Conservation (phyloP, 2,888 invertebrate genomes). For the Sepiola atlantica region DNA sequence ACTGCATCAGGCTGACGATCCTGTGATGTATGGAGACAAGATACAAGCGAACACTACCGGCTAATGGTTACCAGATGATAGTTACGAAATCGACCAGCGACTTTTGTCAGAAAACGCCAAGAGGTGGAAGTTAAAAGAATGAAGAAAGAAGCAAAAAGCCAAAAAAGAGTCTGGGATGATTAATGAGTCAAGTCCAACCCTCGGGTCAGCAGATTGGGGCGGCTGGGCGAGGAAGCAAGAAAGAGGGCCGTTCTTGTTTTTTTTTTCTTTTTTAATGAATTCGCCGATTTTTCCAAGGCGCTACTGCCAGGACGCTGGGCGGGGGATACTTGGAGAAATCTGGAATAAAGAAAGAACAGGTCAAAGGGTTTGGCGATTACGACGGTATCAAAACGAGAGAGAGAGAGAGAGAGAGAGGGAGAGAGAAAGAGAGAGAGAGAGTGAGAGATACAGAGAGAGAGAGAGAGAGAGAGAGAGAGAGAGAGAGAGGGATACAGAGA, state of each 20-base stretch:
- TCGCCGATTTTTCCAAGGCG: not conserved
- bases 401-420: not conserved
- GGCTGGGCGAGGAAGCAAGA: not conserved
- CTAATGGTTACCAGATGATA: conserved; percentile 32
- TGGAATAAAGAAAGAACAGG: not conserved
- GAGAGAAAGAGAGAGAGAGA: not conserved
- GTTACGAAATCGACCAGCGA: conserved; percentile 1
- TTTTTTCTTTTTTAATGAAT: not conserved
- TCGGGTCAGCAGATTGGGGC: not conserved
- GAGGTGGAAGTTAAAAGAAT: not conserved
- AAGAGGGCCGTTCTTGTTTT: not conserved
- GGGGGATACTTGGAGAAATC: not conserved
- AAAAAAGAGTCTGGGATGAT: not conserved
- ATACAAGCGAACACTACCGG: not conserved
- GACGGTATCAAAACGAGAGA: not conserved
- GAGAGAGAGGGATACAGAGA: too few species aligned
- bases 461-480: not conserved
- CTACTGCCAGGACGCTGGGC: not conserved
- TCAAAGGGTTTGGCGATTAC: not conserved
- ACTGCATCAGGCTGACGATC: not conserved
- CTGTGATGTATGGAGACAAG: conserved; percentile 32
- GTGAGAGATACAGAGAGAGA: too few species aligned
- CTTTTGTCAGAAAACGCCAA: not conserved
- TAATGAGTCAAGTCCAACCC: not conserved
- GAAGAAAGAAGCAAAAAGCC: not conserved